Evolutionary conservation across 2,797 vertebrate genomes (phyloP).

Genomic region (Podargus strigoides): DNA sequence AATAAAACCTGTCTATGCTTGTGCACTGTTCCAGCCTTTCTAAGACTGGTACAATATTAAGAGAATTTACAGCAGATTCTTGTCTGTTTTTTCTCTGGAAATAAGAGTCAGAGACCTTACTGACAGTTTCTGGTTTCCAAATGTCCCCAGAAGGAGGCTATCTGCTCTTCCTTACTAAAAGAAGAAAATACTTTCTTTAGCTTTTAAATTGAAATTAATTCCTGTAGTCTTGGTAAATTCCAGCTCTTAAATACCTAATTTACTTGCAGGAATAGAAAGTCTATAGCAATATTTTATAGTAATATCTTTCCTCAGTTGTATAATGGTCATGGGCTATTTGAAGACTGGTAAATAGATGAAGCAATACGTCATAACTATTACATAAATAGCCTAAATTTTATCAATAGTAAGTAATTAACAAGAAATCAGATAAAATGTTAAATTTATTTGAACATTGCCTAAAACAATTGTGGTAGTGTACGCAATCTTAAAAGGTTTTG

Average conservation of each 20-base stretch:
- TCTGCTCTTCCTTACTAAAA: background rate
- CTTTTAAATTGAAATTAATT: background rate
- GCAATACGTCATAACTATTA: background rate
- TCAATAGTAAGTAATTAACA: background rate
- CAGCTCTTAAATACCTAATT: background rate
- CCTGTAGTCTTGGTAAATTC: background rate
- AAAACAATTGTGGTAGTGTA: background rate
- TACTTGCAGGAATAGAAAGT: background rate
- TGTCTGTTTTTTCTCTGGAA: background rate
- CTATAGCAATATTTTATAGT: background rate
- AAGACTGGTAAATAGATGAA: background rate
- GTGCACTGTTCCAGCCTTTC: background rate
- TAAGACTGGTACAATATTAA: background rate
- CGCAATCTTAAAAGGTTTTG: background rate
- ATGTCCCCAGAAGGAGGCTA: fast-evolving
- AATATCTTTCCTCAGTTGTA: background rate
- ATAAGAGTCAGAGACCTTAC: fast-evolving
- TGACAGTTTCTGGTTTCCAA: background rate
- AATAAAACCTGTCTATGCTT: background rate
- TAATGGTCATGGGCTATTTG: background rate
- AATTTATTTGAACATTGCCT: background rate
- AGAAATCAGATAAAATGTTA: background rate
- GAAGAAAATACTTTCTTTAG: background rate
- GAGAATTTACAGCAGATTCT: background rate
- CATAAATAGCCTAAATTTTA: background rate